phyloP scores from a whole-genome alignment of 2,888 invertebrate species.

The Ennomos quercinarius region DNA sequence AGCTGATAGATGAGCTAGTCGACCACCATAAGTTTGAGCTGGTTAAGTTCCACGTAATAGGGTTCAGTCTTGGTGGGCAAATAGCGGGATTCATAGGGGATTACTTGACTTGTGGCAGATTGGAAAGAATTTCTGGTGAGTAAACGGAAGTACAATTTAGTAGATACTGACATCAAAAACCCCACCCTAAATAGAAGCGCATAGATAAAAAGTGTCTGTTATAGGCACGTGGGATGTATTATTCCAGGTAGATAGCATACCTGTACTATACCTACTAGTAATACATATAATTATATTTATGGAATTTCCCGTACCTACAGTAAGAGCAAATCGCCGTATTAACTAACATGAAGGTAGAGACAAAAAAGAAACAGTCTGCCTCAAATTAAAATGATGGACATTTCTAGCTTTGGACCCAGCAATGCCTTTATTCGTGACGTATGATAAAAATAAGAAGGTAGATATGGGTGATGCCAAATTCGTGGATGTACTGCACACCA shows the following conservation, averaged over 20 bases:
- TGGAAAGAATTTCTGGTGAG: conserved; percentile 85
- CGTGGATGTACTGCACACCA: conserved; percentile 88
- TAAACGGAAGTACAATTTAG: background rate
- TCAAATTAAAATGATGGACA: too few species aligned
- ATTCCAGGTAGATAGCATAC: too few species aligned
- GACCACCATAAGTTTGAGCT: conserved; percentile 65
- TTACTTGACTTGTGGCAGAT: conserved; percentile 69
- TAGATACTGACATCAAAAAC: too few species aligned
- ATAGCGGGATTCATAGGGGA: conserved; percentile 82
- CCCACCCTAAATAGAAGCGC: too few species aligned
- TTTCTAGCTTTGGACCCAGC: conserved; percentile 88
- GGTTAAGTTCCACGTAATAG: conserved; percentile 85
- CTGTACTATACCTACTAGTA: too few species aligned
- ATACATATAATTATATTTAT: too few species aligned
- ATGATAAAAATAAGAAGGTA: conserved; percentile 72
- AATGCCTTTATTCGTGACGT: conserved; percentile 85
- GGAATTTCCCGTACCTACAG: too few species aligned
- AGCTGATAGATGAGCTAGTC: conserved; percentile 83
- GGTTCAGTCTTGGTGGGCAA: conserved; percentile 88
- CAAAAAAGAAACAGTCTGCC: too few species aligned
- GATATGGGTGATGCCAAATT: conserved; percentile 85
- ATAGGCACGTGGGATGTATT: too few species aligned
- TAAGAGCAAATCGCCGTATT: too few species aligned
- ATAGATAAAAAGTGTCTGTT: too few species aligned
- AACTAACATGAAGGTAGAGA: too few species aligned